Base-by-base conservation (phyloP, 1,140 invertebrate species). In the Drosophila navojoa region DNA sequence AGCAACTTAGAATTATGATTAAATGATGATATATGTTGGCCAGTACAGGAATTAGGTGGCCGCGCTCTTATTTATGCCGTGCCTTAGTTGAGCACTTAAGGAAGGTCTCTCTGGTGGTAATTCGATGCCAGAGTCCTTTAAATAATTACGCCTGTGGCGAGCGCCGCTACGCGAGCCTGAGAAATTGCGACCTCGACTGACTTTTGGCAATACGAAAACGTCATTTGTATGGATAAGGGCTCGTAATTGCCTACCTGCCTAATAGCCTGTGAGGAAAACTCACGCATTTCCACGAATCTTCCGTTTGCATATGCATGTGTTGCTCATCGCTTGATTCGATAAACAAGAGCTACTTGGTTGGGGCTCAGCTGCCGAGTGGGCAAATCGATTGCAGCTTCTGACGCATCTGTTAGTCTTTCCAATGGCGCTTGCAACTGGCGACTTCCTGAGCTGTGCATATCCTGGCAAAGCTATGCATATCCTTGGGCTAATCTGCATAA, bases 401-500 rank as follows among this genome's bases (percentile, higher is more conserved):
- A 7, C 19, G 5, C 42, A 4, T 7, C 19, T 32, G 29, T 62
- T 32, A 35, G 40, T 52, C 45, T 62, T 60, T 47, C 67, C 55
- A 62, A 55, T 62, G 58, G 35, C 27, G 25, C 29, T 29, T 38
- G 58, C 57, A 52, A 73, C 58, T 55, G 61, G 42, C 29, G 74
- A 85, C 78, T 86, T 86, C 75, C 81, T 78, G 53, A 2, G 47
- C 47, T 25, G 57, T 49, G 57, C 76, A 58, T 62, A 45, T 38
- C 15, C 49, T 54, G 27, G 64, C 52, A 19, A 35, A 27, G 25
- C 13, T 77, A 71, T 59, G 68, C 76, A 57, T 68, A 47, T 32
- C 29, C 49, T 60, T 44, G 58, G 13, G 58, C 71, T 62, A 74
- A 86, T 86, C 81, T 78, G 49, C 81, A 86, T 86, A 86, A 82